Percentiles rank a stretch among this genome's conserved stretches.
Evolutionary conservation across 2,888 invertebrate genomes (phyloP).

Genomic region (Hemistola chrysoprasaria): DNA sequence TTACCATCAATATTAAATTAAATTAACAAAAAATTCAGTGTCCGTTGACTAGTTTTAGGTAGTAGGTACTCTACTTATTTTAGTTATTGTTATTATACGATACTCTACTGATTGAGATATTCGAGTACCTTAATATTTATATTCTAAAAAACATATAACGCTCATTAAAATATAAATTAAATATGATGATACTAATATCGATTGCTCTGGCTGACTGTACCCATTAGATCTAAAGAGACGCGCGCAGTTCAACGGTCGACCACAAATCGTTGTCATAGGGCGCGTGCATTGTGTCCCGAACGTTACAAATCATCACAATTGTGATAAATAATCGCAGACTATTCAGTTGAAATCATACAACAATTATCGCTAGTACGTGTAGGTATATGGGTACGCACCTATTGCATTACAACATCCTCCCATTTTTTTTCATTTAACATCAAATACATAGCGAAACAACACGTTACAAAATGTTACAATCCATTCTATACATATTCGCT

Average conservation of each 20-base stretch:
- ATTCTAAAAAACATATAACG: too few species aligned
- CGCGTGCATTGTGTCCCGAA: constrained; percentile 42
- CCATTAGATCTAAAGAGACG: constrained; percentile 37
- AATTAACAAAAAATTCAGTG: too few species aligned
- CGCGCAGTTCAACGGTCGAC: constrained; percentile 40
- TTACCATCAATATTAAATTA: too few species aligned
- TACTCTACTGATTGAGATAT: too few species aligned
- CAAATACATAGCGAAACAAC: constrained; percentile 33
- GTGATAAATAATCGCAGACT: constrained; percentile 53
- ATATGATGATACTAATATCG: too few species aligned
- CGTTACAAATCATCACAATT: constrained; percentile 54
- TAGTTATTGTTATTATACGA: too few species aligned
- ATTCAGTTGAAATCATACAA: constrained; percentile 53
- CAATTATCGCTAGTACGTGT: constrained; percentile 45
- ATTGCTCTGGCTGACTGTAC: constrained; percentile 19
- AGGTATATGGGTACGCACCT: constrained; percentile 8
- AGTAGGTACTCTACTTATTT: too few species aligned
- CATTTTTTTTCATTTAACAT: constrained; percentile 37
- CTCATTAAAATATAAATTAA: too few species aligned
- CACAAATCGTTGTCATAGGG: constrained; percentile 43
- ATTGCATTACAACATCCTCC: constrained; percentile 57
- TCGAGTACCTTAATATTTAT: too few species aligned
- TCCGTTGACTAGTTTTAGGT: too few species aligned
- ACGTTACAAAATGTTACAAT: constrained; percentile 44
- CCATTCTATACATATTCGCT: constrained; percentile 38